Percentiles rank a stretch among this genome's conserved stretches.
These are phyloP conservation scores for Hermetia illucens DNA, from an alignment of 1,140 invertebrate species.

Conservation along the genomic window DNA sequence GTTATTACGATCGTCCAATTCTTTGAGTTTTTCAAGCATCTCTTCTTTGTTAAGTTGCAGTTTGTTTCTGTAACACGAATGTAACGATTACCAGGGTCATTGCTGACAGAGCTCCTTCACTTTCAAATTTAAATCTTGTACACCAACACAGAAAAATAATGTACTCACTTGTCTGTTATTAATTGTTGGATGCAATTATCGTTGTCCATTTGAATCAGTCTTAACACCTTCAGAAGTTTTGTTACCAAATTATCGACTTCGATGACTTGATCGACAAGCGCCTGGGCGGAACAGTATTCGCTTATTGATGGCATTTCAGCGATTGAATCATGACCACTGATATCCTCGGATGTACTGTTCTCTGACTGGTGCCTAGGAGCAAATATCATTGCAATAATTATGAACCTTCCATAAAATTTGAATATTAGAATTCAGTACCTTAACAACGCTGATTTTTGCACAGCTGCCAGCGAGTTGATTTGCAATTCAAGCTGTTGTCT, in stretches of 20 bases:
- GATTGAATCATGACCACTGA: conserved; percentile 26
- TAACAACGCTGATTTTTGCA: too few species aligned
- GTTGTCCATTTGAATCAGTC: conserved; percentile 53
- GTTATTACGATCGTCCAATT: conserved; percentile 36
- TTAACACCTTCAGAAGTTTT: conserved; percentile 55
- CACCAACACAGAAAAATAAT: too few species aligned
- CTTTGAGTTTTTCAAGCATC: conserved; percentile 35
- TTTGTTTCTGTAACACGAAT: conserved; percentile 19
- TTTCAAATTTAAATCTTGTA: too few species aligned
- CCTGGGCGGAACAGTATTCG: conserved; percentile 30
- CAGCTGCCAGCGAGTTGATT: conserved; percentile 11
- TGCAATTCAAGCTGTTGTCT: conserved; percentile 35
- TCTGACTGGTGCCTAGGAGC: conserved; percentile 18
- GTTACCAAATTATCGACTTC: conserved; percentile 60
- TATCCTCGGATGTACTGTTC: conserved; percentile 25
- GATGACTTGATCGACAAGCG: conserved; percentile 56
- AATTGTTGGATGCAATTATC: conserved; percentile 48
- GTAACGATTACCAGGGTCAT: background rate
- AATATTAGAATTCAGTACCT: too few species aligned
- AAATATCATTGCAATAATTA: too few species aligned
- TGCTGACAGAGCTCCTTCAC: background rate
- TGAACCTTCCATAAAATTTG: too few species aligned
- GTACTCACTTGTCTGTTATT: conserved; percentile 32
- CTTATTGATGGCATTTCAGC: conserved; percentile 30
- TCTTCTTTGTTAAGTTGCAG: conserved; percentile 29